Base-by-base conservation (phyloP, 1,140 invertebrate genomes). In the Diachasma alloeum region DNA sequence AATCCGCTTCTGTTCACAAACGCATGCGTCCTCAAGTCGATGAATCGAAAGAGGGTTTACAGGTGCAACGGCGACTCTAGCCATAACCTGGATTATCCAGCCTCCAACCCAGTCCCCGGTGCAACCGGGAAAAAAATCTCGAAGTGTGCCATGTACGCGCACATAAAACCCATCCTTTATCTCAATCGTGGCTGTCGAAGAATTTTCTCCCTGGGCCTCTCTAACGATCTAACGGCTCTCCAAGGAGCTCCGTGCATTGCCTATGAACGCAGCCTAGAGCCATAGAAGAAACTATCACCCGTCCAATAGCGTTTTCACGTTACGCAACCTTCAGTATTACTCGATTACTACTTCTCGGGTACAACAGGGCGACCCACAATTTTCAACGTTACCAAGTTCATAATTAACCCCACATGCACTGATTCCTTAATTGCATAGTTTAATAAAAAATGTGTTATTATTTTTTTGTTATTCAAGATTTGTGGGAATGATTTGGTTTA, bases 161-260 rank as follows among this genome's bases (percentile, higher is more conserved):
- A 26, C 24, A 63, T 24, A 26, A 63, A 63, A 63, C 59, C 22
- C 46, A 72, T 36, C 31, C n/a, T 48, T 72, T 56, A 72, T 72
- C 46, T 56, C 22, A 1, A 44, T 56, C 70, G 70, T n/a, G 6
- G 44, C 46, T 56, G 46, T 48, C 46, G 26, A 56, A 72, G 70
- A 72, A 72, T 72, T 72, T 72, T 19, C 46, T 70, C 39, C 42
- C n/a, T 70, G 68, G 19, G 59, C 59, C 59, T 70, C 68, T 39
- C 67, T 56, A 72, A 72, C 70, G 46, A 72, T 56, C 70, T 72
- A 53, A 72, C 44, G 44, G 70, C 44, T 56, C 70, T 56, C 70
- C 24, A 31, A 15, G 22, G 42, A 48, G 22, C 24, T 63, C 59
- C 59, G 24, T 63, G 6, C 6, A 56, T 56, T 56, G 26, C 19